Percentiles rank a stretch among this genome's conserved stretches.
These are phyloP conservation scores for Scrobipalpa costella DNA, from an alignment of 2,888 invertebrate species.

Conservation along the genomic window DNA sequence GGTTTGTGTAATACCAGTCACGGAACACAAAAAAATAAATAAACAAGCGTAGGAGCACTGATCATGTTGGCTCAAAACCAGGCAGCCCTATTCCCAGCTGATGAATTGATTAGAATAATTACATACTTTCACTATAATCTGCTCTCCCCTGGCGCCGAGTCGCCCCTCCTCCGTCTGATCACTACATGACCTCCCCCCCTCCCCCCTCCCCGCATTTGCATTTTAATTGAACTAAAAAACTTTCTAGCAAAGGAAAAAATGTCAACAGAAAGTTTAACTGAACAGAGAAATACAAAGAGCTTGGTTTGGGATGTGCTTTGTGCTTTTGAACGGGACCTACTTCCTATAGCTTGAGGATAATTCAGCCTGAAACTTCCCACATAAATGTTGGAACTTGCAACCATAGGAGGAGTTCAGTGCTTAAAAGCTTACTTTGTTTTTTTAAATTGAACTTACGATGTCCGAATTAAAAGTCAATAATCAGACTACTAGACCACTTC, in stretches of 20 bases:
- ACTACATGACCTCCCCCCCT: constrained; percentile 30
- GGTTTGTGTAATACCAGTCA: too few species aligned
- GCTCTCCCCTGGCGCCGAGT: constrained; percentile 12
- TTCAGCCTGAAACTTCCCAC: too few species aligned
- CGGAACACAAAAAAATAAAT: too few species aligned
- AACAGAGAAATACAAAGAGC: not conserved
- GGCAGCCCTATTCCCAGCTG: not conserved
- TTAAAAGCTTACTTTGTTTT: too few species aligned
- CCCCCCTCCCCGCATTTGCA: constrained; percentile 51
- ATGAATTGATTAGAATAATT: constrained; percentile 34
- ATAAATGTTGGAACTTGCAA: too few species aligned
- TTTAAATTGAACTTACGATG: too few species aligned
- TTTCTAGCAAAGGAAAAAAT: constrained; percentile 29
- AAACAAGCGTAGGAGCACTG: too few species aligned
- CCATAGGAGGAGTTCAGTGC: too few species aligned
- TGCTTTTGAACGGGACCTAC: too few species aligned
- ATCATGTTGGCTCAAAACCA: not conserved
- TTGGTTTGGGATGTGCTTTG: not conserved
- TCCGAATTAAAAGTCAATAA: too few species aligned
- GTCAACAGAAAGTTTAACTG: not conserved
- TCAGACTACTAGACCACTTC: too few species aligned
- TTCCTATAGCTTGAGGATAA: too few species aligned
- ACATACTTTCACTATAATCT: constrained; percentile 31
- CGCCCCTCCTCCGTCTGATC: constrained; percentile 6
- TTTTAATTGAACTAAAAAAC: constrained; percentile 66